Evolutionary conservation across 1,140 invertebrate species (phyloP).

Genomic region (Drosophila leontia): DNA sequence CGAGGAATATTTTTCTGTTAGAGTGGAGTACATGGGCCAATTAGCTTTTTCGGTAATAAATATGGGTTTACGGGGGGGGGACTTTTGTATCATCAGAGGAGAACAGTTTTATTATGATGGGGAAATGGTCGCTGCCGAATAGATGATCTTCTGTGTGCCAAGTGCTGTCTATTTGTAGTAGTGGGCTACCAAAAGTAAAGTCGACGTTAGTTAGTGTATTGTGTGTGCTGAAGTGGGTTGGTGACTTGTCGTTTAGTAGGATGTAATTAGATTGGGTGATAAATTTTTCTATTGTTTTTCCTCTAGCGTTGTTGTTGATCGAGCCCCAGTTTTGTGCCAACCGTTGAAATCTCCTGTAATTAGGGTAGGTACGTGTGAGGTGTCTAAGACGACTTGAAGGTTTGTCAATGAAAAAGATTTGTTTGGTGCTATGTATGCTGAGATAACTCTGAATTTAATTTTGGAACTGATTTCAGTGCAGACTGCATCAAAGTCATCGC

Average conservation of each 20-base stretch:
- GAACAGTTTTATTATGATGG: too few relatives aligned
- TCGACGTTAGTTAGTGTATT: too few relatives aligned
- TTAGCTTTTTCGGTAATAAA: not conserved
- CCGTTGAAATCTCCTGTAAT: not conserved
- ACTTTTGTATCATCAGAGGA: too few relatives aligned
- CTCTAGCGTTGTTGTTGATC: conserved; percentile 7
- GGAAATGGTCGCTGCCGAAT: too few relatives aligned
- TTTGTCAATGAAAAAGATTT: not conserved
- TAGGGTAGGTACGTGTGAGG: not conserved
- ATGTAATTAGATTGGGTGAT: conserved; percentile 35
- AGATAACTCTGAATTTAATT: not conserved
- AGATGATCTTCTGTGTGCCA: too few relatives aligned
- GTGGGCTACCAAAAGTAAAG: too few relatives aligned
- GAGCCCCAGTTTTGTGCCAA: conserved; percentile 28
- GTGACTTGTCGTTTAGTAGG: not conserved
- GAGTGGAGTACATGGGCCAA: not conserved
- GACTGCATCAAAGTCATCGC: conserved; percentile 20
- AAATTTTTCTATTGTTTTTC: conserved; percentile 22
- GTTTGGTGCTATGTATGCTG: too few relatives aligned
- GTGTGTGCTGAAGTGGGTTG: too few relatives aligned
- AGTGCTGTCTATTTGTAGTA: too few relatives aligned
- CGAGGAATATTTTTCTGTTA: not conserved
- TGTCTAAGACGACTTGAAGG: conserved; percentile 5
- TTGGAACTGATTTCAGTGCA: conserved; percentile 8
- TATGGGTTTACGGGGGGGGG: not conserved